Evolutionary conservation across 1,140 invertebrate species (phyloP).

Genomic region (Leptinotarsa defecta): DNA sequence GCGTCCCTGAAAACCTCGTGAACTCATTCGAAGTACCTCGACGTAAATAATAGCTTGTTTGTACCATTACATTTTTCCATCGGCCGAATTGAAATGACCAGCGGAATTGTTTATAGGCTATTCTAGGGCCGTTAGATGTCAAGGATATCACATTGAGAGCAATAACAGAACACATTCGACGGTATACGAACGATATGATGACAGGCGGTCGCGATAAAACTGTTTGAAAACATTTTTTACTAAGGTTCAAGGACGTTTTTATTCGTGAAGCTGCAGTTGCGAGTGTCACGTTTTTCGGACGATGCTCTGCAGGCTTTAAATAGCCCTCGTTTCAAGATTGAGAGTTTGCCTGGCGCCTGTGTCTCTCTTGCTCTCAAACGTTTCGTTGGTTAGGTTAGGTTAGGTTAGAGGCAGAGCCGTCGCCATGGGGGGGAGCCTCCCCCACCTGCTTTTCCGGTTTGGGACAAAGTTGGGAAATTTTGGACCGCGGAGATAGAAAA

Average conservation of each 20-base stretch:
- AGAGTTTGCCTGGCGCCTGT: not conserved
- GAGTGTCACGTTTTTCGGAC: conserved; percentile 10
- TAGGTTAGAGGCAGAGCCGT: too few relatives aligned
- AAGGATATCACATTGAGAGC: conserved; percentile 23
- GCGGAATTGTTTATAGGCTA: conserved; percentile 19
- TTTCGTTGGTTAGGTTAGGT: not conserved
- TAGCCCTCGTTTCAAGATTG: not conserved
- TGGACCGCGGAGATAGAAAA: too few relatives aligned
- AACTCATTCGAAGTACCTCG: not conserved
- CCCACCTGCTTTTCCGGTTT: too few relatives aligned
- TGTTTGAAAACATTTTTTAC: conserved; percentile 22
- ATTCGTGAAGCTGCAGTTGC: conserved; percentile 11
- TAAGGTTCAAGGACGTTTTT: conserved; percentile 26
- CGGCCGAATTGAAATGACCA: conserved; percentile 14
- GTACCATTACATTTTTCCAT: conserved; percentile 12
- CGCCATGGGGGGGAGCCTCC: too few relatives aligned
- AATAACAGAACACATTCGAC: conserved; percentile 24
- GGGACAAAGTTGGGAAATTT: too few relatives aligned
- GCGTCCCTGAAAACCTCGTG: not conserved
- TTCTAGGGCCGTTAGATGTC: conserved; percentile 15
- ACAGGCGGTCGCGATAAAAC: conserved; percentile 20
- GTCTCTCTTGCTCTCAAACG: not conserved
- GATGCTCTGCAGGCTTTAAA: conserved; percentile 1
- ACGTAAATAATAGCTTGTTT: conserved; percentile 13
- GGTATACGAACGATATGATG: conserved; percentile 16